These are phyloP conservation scores for Ennomos fuscantarius DNA, from an alignment of 2,888 invertebrate genomes.

Conservation along the genomic window DNA sequence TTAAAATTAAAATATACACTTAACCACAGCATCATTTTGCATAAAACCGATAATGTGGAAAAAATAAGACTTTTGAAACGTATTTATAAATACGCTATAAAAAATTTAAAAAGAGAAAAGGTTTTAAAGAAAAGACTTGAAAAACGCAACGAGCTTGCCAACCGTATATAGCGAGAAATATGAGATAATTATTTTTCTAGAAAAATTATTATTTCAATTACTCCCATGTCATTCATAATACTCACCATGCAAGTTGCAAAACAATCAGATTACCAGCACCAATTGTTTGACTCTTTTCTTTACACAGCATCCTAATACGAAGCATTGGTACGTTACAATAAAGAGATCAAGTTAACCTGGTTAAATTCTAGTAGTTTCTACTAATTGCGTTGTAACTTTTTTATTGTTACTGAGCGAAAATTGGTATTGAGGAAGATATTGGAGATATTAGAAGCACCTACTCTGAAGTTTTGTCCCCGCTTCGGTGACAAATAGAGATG, in stretches of 20 bases:
- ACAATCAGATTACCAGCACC: constrained; percentile 18
- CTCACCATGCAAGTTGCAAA: constrained; percentile 34
- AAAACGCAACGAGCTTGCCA: constrained; percentile 20
- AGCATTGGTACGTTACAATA: constrained; percentile 25
- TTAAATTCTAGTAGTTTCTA: constrained; percentile 51
- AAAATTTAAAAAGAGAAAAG: not conserved
- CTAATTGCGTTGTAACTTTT: constrained; percentile 66
- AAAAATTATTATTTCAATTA: constrained; percentile 34
- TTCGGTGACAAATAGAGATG: constrained; percentile 2
- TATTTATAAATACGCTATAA: not conserved
- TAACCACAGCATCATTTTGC: too few species aligned
- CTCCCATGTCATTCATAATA: constrained; percentile 29
- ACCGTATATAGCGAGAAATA: constrained; percentile 6
- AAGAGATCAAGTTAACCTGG: constrained; percentile 48
- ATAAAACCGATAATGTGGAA: too few species aligned
- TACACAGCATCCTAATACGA: constrained; percentile 21
- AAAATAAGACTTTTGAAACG: too few species aligned
- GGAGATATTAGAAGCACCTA: constrained; percentile 9
- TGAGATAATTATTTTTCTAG: constrained; percentile 14
- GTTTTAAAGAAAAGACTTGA: constrained; percentile 6
- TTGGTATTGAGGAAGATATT: constrained; percentile 17
- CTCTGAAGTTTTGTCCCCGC: constrained; percentile 10
- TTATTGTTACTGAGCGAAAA: constrained; percentile 53
- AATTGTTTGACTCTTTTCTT: constrained; percentile 11
- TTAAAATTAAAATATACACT: too few species aligned